These are phyloP conservation scores for Liposcelis brunnea DNA, from an alignment of 2,888 invertebrate genomes.

Conservation along the genomic window DNA sequence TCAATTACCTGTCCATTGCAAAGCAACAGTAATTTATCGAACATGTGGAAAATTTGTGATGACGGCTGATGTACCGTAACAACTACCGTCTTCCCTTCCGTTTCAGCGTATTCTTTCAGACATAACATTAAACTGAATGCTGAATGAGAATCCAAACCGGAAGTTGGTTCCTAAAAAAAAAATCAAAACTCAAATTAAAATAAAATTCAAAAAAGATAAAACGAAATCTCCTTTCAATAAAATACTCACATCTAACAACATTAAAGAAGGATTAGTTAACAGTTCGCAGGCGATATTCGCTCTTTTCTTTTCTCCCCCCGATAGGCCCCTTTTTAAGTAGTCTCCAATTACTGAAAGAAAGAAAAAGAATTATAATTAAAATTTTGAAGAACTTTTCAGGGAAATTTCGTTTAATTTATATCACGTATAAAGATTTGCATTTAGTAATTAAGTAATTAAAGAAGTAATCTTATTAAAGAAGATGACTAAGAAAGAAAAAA, in stretches of 20 bases:
- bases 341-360: conserved; percentile 46
- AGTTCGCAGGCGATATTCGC: conserved; percentile 70
- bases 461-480: no score
- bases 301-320: conserved; percentile 69
- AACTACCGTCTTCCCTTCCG: conserved; percentile 60
- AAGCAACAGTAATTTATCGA: conserved; percentile 52
- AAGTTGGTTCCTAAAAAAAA: conserved; percentile 54
- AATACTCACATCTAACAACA: conserved; percentile 57
- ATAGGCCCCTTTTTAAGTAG: conserved; percentile 53
- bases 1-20: conserved; percentile 44
- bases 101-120: conserved; percentile 52
- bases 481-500: no score
- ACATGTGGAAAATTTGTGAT: conserved; percentile 68
- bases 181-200: conserved; percentile 7
- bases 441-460: no score
- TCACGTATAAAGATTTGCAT: no score
- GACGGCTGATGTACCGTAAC: conserved; percentile 70
- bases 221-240: no score
- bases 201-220: background rate
- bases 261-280: conserved; percentile 58
- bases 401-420: no score
- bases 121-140: conserved; percentile 56
- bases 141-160: conserved; percentile 64
- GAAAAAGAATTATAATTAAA: conserved; percentile 4
- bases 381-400: background rate